Percentiles rank a stretch among this genome's conserved stretches.
These are phyloP conservation scores for Epicauta chinensis DNA, from an alignment of 1,140 invertebrate species.

Conservation along the genomic window DNA sequence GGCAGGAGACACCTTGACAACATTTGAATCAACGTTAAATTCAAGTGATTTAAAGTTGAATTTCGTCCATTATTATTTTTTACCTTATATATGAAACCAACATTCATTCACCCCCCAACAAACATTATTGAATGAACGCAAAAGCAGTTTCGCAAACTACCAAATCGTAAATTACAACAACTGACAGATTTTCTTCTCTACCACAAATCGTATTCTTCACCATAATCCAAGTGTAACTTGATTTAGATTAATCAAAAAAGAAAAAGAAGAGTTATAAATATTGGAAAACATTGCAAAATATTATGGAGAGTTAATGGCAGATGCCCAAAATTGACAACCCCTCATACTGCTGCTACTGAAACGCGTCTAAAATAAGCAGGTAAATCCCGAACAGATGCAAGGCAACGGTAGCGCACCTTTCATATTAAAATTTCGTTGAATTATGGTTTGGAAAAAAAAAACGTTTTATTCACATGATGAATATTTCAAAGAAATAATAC, in stretches of 20 bases:
- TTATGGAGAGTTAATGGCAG: too few relatives aligned
- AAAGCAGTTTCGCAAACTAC: conserved; percentile 3
- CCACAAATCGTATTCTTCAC: too few relatives aligned
- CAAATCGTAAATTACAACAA: conserved; percentile 14
- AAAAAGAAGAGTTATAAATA: too few relatives aligned
- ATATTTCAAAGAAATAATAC: too few relatives aligned
- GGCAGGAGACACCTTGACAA: conserved; percentile 11
- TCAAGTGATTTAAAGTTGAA: neutral
- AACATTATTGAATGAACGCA: conserved; percentile 9
- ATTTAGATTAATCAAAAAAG: too few relatives aligned
- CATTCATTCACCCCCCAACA: conserved; percentile 14
- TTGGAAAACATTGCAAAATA: too few relatives aligned
- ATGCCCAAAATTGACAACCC: too few relatives aligned
- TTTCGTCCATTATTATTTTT: conserved; percentile 7
- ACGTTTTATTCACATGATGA: too few relatives aligned
- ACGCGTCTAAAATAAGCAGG: too few relatives aligned
- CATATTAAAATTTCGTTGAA: conserved; percentile 1
- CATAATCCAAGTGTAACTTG: too few relatives aligned
- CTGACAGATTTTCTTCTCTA: conserved; percentile 1
- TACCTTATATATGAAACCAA: conserved; percentile 2
- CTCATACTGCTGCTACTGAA: too few relatives aligned
- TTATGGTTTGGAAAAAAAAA: neutral
- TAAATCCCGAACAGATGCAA: neutral
- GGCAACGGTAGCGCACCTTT: conserved; percentile 15
- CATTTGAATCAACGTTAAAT: too few relatives aligned